Base-by-base conservation (phyloP, 2,113 vertebrate species). In the Pseudorhombus dupliciocellatus region DNA sequence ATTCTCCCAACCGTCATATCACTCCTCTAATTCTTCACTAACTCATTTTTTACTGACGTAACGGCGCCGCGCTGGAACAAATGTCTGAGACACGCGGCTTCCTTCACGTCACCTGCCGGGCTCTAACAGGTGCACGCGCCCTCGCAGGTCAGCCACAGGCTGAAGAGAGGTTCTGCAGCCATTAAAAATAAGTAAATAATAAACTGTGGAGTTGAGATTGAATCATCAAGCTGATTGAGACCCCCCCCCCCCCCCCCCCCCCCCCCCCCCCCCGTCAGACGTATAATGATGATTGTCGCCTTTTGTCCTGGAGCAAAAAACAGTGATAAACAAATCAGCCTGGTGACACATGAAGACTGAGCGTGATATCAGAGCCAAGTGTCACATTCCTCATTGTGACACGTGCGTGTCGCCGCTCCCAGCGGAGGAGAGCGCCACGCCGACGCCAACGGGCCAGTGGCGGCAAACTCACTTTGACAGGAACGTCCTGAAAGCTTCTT, bases 341-440 rank as follows among this genome's bases (percentile, higher is more conserved):
- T 28, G 26, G 67, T 81, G 76, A 85, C 80, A 77, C 62, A 52
- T 75, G 58, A 86, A 54, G 34, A 69, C 73, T 51, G 67, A 76
- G 80, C 87, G 85, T 77, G 25, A 85, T 85, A 88, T 84, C 76
- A 78, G 72, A 75, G 58, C 84, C 83, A 81, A 89, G 88, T 90
- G 88, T 90, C 77, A 90, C 84, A 79, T 90, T 90, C 89, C 79
- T 89, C 81, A 86, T 84, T 90, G 79, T 89, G 91, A 90, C 88
- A 88, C 84, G 84, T 87, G 87, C 65, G 66, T 61, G 68, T 82
- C 88, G 87, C 84, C 78, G 73, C 76, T 88, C 77, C 72, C 84
- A 83, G 86, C 81, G 86, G 85, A 31, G 80, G 51, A 77, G 75
- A 63, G 70, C 70, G 81, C 34, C 65, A 4, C 18, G 44, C 61